These are phyloP conservation scores for Tenualosa ilisha DNA, from an alignment of 2,797 vertebrate genomes.

Conservation along the genomic window DNA sequence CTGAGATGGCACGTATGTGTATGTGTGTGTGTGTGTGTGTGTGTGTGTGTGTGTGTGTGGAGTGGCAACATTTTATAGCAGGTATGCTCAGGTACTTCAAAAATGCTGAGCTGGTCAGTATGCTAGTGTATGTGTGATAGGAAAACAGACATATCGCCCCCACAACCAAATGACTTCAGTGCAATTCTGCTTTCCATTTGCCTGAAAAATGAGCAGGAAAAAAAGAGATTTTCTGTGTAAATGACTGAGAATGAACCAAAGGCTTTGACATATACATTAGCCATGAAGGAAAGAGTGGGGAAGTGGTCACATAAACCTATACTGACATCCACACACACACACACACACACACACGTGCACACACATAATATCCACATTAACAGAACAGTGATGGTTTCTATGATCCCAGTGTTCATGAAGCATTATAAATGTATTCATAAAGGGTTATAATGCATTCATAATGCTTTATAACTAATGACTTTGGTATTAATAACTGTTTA, in stretches of 20 bases:
- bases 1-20: background rate
- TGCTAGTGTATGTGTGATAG: background rate
- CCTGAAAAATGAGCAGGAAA: slow-evolving; percentile 18
- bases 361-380: no score
- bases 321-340: slow-evolving; percentile 6
- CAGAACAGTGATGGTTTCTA: no score
- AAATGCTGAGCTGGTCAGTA: slow-evolving; percentile 7
- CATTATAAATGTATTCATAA: no score
- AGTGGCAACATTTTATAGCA: background rate
- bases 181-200: background rate
- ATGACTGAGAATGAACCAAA: slow-evolving; percentile 15
- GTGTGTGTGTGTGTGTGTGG: background rate
- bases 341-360: slow-evolving; percentile 19
- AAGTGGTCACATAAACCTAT: background rate
- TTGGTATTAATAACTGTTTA: no score
- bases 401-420: no score
- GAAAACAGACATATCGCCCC: background rate
- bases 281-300: background rate
- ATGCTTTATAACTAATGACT: no score
- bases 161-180: slow-evolving; percentile 15
- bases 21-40: background rate
- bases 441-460: no score
- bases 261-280: slow-evolving; percentile 18
- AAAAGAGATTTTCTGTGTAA: slow-evolving; percentile 10
- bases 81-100: background rate